Evolutionary conservation across 2,888 invertebrate species (phyloP).

Genomic region (Tipula lateralis): DNA sequence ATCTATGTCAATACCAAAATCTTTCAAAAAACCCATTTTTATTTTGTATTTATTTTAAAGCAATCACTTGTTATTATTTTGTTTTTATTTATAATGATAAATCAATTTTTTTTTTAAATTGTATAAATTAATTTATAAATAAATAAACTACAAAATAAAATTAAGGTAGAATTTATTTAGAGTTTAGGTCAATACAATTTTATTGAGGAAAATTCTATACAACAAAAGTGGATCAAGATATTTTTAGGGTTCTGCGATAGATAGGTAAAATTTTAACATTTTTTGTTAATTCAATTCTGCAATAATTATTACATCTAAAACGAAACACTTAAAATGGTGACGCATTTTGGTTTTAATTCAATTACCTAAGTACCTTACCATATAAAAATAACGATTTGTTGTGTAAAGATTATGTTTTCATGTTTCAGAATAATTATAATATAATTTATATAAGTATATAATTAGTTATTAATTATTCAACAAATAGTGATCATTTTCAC

Average conservation of each 20-base stretch:
- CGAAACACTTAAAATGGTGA: background rate
- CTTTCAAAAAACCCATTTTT: background rate
- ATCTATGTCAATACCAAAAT: slow-evolving; percentile 6
- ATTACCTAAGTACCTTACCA: background rate
- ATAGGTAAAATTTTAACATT: background rate
- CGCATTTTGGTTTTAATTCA: no score
- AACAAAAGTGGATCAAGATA: background rate
- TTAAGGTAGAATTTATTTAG: background rate
- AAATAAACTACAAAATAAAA: background rate
- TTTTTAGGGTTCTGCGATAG: background rate
- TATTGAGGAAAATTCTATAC: background rate
- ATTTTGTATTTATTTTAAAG: slow-evolving; percentile 11
- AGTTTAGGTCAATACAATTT: background rate
- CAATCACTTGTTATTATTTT: background rate
- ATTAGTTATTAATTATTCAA: background rate
- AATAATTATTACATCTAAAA: background rate
- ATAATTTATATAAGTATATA: background rate
- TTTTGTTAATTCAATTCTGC: background rate
- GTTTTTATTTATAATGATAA: background rate
- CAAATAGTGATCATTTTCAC: background rate
- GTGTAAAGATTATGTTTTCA: background rate
- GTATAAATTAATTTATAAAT: slow-evolving; percentile 7
- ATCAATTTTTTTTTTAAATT: slow-evolving; percentile 13
- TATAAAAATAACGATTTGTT: background rate
- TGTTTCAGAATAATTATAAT: background rate